Evolutionary conservation across 2,888 invertebrate species (phyloP).

Genomic region (Syrphus vitripennis): DNA sequence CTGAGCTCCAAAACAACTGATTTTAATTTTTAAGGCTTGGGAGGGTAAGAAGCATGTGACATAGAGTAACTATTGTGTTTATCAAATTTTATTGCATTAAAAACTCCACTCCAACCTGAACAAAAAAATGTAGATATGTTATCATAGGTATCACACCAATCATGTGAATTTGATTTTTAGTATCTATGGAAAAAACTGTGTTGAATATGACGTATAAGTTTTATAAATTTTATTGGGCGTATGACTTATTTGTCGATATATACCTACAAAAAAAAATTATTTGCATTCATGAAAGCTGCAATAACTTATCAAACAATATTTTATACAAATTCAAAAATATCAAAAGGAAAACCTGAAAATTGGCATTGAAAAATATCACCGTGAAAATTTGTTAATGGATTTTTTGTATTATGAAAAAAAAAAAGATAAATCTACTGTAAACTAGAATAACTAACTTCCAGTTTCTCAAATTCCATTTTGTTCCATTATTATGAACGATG

Average conservation of each 20-base stretch:
- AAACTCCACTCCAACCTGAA: neutral
- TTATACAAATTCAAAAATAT: neutral
- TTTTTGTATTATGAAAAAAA: constrained; percentile 16
- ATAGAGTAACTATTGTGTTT: neutral
- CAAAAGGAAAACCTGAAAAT: constrained; percentile 39
- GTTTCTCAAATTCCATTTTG: constrained; percentile 47
- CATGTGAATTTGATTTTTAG: constrained; percentile 53
- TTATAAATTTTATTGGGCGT: constrained; percentile 17
- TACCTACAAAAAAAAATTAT: neutral
- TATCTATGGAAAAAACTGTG: neutral
- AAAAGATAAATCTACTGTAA: neutral
- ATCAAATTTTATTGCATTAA: neutral
- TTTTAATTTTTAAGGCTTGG: neutral
- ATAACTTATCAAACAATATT: too few species aligned
- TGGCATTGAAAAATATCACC: constrained; percentile 44
- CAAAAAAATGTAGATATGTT: constrained; percentile 13
- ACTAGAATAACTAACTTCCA: constrained; percentile 53
- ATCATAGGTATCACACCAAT: constrained; percentile 43
- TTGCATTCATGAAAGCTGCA: neutral
- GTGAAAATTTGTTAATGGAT: constrained; percentile 35
- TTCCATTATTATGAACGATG: constrained; percentile 53
- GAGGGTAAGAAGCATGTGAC: constrained; percentile 64
- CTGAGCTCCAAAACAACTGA: constrained; percentile 22
- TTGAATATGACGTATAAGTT: neutral
- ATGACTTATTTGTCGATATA: constrained; percentile 28